Base-by-base conservation (phyloP, 2,113 vertebrate species). In the Barnardius zonarius region DNA sequence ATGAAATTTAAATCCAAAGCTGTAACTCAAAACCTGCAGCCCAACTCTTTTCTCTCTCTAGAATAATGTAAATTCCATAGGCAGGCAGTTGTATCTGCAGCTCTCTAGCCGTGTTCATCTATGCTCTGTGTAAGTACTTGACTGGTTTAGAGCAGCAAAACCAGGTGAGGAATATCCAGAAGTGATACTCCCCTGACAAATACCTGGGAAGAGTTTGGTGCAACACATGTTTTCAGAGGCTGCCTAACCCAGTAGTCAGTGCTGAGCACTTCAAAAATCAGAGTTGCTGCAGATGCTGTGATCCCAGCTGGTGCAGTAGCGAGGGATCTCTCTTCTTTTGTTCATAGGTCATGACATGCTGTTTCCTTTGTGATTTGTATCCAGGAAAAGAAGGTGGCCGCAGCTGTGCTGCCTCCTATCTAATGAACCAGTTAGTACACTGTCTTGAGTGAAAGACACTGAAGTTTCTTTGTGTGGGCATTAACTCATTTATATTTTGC, bases 341-440 rank as follows among this genome's bases (percentile, higher is more conserved):
- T 51, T 83, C 25, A 25, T 15, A 27, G 28, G 20, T 82, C 46
- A 44, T 82, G n/a, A 51, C 15, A 17, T 24, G 11, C 30, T 79
- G 17, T 49, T 92, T 75, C 43, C 48, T 67, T 59, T 82, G 28
- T 64, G 43, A 61, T 54, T 55, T 63, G 11, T 41, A 75, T 23
- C 19, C 48, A 82, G 39, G 59, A 61, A 52, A 78, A 77, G 39
- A 35, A 66, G 7, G 9, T 82, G 41, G 31, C n/a, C 70, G 41
- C 17, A 49, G 13, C 27, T 70, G 33, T 72, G 62, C 43, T 84
- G 41, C 33, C 61, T 84, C 30, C 62, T 83, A 6, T 39, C n/a
- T 73, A 27, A 41, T 25, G 68, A 75, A 55, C 5, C 39, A 80
- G 48, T 27, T 59, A 37, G 9, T 23, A 19, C 0, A 0, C 43